These are phyloP conservation scores for Callorhinus ursinus DNA, from an alignment of 2,113 vertebrate genomes.

Conservation along the genomic window DNA sequence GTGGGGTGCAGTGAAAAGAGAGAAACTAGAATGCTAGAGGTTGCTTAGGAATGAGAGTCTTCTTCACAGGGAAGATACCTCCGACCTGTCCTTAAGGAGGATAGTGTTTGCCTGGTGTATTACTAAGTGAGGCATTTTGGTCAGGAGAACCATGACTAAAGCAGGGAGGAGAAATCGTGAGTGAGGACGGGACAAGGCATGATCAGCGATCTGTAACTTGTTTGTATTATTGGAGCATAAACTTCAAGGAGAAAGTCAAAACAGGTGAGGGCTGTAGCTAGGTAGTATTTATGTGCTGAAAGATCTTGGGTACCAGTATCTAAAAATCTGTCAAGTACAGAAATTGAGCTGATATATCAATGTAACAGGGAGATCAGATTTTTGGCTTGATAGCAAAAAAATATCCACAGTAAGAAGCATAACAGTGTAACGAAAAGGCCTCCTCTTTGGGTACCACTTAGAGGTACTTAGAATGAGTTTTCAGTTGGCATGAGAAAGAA, in stretches of 20 bases:
- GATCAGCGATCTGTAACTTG: neutral
- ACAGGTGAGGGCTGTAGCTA: neutral
- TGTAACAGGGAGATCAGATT: neutral
- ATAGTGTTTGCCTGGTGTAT: neutral
- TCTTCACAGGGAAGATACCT: neutral
- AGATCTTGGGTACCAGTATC: neutral
- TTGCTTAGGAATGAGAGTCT: neutral
- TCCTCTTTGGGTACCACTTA: neutral
- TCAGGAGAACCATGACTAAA: neutral
- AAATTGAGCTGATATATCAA: neutral
- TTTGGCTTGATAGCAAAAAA: neutral
- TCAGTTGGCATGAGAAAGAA: neutral
- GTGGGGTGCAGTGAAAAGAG: neutral
- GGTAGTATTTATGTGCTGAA: neutral
- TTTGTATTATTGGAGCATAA: neutral
- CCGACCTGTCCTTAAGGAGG: neutral
- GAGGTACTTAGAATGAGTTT: neutral
- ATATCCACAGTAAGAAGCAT: neutral
- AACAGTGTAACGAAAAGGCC: neutral
- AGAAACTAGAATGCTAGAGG: neutral
- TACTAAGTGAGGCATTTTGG: neutral
- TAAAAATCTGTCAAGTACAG: neutral
- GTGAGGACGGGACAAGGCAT: neutral
- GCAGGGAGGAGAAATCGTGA: neutral
- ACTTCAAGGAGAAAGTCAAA: neutral